These are phyloP conservation scores for Tachycineta bicolor DNA, from an alignment of 2,113 vertebrate genomes.

Conservation along the genomic window DNA sequence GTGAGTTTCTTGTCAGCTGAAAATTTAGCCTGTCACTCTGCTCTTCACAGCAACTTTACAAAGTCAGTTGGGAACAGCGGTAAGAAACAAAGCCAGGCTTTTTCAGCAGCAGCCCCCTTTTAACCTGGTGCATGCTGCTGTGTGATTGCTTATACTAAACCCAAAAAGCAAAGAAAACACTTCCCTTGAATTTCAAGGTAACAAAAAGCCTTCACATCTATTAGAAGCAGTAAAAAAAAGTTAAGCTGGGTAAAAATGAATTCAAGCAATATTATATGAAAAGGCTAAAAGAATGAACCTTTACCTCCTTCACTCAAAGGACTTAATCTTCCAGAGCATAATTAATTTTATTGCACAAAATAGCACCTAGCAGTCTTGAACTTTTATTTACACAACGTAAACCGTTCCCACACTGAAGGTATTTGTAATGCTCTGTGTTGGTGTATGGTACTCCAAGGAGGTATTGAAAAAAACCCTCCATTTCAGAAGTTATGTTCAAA, in stretches of 20 bases:
- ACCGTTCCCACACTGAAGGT: background rate
- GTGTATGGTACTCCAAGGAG: background rate
- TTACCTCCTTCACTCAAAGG: background rate
- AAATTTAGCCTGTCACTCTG: background rate
- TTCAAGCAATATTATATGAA: background rate
- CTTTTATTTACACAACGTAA: background rate
- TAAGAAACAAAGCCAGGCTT: background rate
- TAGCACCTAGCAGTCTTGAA: background rate
- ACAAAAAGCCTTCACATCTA: background rate
- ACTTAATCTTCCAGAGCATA: background rate
- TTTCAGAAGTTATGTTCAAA: background rate
- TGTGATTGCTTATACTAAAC: background rate
- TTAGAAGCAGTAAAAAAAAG: background rate
- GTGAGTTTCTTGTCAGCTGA: background rate
- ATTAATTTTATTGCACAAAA: background rate
- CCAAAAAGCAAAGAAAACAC: background rate
- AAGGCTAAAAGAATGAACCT: background rate
- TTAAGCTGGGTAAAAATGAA: background rate
- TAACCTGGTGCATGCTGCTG: background rate
- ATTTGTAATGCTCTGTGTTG: background rate
- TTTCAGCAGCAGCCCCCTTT: background rate
- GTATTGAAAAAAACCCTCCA: background rate
- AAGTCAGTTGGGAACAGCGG: background rate
- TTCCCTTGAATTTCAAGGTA: background rate
- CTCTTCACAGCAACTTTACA: background rate